These are phyloP conservation scores for Dromas ardeola DNA, from an alignment of 2,113 vertebrate species.

Conservation along the genomic window DNA sequence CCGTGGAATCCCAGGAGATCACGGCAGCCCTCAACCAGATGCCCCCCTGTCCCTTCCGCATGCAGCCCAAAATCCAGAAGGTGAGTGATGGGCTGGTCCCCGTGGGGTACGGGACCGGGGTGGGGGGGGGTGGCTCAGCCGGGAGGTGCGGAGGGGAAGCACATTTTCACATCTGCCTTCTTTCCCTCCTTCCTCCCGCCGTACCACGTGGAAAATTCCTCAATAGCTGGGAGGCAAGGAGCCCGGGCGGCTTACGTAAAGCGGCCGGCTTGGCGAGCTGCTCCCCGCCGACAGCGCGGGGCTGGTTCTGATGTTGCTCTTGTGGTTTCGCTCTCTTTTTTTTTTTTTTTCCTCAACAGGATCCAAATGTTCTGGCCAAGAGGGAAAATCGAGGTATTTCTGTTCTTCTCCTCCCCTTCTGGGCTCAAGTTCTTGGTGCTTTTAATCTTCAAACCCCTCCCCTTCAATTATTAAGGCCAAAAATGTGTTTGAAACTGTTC, in stretches of 20 bases:
- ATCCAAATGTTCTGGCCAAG: conserved; percentile 83
- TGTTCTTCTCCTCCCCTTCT: background rate
- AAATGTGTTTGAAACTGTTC: background rate
- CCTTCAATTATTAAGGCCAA: background rate
- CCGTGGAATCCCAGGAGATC: conserved; percentile 91
- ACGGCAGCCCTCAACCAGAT: conserved; percentile 90
- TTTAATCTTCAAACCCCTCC: background rate
- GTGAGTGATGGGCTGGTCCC: conserved; percentile 45
- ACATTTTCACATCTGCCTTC: background rate
- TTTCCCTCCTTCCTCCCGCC: background rate
- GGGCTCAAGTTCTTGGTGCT: background rate
- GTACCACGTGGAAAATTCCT: conserved; percentile 12
- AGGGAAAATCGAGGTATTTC: conserved; percentile 90
- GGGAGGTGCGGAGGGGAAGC: background rate
- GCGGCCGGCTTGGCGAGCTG: background rate
- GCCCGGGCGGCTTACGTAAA: background rate
- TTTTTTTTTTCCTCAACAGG: conserved; percentile 74
- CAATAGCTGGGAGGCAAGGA: background rate
- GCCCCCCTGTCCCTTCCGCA: conserved; percentile 91
- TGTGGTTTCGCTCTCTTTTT: background rate
- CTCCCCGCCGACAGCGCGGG: background rate
- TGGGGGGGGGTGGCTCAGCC: too few species aligned
- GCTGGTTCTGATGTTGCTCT: background rate
- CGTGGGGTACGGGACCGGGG: background rate
- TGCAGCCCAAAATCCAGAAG: conserved; percentile 93